Percentiles rank a stretch among this genome's conserved stretches.
Conservation (phyloP, 2,113 vertebrate species). For the Cryptotis parvus region DNA sequence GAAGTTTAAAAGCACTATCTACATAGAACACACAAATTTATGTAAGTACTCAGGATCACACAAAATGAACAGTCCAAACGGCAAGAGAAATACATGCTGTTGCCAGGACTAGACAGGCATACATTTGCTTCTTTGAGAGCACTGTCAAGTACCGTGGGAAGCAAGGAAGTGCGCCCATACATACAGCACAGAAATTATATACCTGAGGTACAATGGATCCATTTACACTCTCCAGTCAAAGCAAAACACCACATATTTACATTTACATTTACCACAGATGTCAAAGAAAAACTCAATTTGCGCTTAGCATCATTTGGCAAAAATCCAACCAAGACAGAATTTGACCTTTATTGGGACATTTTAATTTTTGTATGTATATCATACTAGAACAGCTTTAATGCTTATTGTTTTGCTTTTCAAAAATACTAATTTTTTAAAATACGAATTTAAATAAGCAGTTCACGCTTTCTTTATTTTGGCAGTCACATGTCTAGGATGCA, state of each 20-base stretch:
- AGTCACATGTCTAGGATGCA: constrained; percentile 54
- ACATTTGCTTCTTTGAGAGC: constrained; percentile 51
- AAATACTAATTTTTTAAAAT: too few relatives aligned
- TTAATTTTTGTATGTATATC: constrained; percentile 38
- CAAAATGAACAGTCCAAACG: constrained; percentile 47
- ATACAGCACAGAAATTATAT: constrained; percentile 59
- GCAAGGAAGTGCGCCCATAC: constrained; percentile 25
- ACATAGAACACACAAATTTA: constrained; percentile 61
- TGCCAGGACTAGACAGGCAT: neutral
- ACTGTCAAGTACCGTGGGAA: constrained; percentile 45
- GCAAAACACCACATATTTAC: constrained; percentile 51
- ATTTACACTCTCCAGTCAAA: constrained; percentile 55
- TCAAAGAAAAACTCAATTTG: constrained; percentile 45
- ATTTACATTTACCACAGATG: constrained; percentile 57
- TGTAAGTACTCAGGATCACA: constrained; percentile 27
- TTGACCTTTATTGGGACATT: constrained; percentile 59
- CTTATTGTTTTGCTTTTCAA: constrained; percentile 55
- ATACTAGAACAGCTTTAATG: constrained; percentile 53
- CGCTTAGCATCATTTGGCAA: constrained; percentile 63
- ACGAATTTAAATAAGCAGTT: constrained; percentile 60
- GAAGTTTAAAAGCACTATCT: constrained; percentile 63
- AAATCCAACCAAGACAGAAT: constrained; percentile 58
- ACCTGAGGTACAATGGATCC: constrained; percentile 47
- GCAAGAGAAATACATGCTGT: constrained; percentile 51
- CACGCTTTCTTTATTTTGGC: constrained; percentile 44